Conservation (phyloP, 2,797 vertebrate species). For the Pogonophryne albipinna region DNA sequence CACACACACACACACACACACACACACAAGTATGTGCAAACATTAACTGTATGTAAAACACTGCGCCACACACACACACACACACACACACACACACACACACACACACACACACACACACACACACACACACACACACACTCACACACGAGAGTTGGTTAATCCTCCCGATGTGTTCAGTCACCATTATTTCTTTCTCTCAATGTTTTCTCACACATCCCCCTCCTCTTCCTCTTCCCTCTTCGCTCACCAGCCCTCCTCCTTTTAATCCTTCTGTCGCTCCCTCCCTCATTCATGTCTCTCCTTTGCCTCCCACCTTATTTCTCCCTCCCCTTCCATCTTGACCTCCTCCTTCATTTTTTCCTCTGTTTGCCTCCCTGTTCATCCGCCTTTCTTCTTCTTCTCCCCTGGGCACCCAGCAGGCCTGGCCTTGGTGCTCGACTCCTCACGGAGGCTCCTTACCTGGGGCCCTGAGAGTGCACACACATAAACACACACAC, state of each 20-base stretch:
- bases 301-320: constrained; percentile 67
- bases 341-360: constrained; percentile 65
- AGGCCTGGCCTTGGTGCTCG: constrained; percentile 91
- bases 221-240: constrained; percentile 35
- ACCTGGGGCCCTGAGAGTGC: constrained; percentile 87
- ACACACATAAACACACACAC: constrained; percentile 42
- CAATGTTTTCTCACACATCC: constrained; percentile 30
- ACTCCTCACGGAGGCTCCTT: constrained; percentile 91
- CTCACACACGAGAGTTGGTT: constrained; percentile 47
- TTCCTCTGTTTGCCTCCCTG: constrained; percentile 46
- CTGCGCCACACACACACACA: constrained; percentile 16
- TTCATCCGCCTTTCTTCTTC: constrained; percentile 72
- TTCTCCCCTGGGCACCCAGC: constrained; percentile 88
- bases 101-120: neutral
- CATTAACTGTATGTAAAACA: constrained; percentile 61
- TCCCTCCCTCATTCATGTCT: constrained; percentile 63
- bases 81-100: constrained; percentile 5
- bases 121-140: constrained; percentile 21
- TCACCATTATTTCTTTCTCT: constrained; percentile 52
- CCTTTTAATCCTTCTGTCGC: constrained; percentile 50
- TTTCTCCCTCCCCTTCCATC: constrained; percentile 67
- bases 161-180: constrained; percentile 67
- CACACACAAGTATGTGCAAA: constrained; percentile 54
- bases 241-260: constrained; percentile 11
- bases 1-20: neutral